These are phyloP conservation scores for Eurystomus gularis DNA, from an alignment of 2,113 vertebrate species.

Conservation along the genomic window DNA sequence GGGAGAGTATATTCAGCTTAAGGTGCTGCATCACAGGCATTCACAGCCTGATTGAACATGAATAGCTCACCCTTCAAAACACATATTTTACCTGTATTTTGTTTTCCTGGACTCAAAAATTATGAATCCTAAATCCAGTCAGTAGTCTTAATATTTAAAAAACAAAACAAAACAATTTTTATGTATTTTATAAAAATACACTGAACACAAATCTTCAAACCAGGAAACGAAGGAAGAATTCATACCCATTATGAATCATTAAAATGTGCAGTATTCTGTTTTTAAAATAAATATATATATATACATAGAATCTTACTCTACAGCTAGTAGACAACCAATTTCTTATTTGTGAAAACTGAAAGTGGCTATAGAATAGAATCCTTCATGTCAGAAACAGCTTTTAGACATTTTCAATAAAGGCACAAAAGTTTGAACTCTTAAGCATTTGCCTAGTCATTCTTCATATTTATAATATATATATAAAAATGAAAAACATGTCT, in stretches of 20 bases:
- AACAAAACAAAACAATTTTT: background rate
- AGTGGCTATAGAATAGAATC: background rate
- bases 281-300: constrained; percentile 14
- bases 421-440: background rate
- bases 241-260: background rate
- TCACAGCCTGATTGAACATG: background rate
- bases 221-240: background rate
- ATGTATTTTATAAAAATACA: background rate
- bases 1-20: background rate
- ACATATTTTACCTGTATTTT: background rate
- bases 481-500: background rate
- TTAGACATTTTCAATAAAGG: background rate
- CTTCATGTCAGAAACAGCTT: background rate
- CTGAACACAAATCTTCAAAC: background rate
- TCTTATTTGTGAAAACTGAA: background rate
- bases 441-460: background rate
- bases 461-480: background rate
- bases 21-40: background rate
- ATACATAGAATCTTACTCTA: background rate
- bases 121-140: background rate
- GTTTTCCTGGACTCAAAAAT: background rate
- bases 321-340: background rate
- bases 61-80: background rate
- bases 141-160: background rate
- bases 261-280: background rate